Conservation (phyloP, 1,140 invertebrate species). For the Cydia pomonella region DNA sequence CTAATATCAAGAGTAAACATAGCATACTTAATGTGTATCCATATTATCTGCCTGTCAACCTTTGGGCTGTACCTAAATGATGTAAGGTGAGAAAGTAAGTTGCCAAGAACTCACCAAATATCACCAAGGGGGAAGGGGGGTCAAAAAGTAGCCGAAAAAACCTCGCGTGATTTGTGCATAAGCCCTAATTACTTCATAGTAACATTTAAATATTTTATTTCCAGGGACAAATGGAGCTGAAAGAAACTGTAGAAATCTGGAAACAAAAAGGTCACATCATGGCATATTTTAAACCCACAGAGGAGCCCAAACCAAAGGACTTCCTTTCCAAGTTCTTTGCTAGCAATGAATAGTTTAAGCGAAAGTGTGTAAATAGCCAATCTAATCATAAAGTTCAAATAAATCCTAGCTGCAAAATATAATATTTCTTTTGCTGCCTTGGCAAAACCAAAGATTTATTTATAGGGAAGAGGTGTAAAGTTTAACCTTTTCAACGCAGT, state of each 20-base stretch:
- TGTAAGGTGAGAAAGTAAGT: too few relatives aligned
- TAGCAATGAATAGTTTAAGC: slow-evolving; percentile 82
- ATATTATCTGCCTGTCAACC: too few relatives aligned
- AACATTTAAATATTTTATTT: slow-evolving; percentile 49
- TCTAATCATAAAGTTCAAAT: slow-evolving; percentile 22
- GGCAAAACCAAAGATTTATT: neutral
- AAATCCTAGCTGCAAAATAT: slow-evolving; percentile 18
- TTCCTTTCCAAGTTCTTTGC: slow-evolving; percentile 95
- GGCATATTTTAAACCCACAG: slow-evolving; percentile 92
- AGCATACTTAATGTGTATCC: too few relatives aligned
- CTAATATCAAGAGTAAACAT: neutral
- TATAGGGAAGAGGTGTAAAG: too few relatives aligned
- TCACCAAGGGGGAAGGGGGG: too few relatives aligned
- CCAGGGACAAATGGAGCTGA: slow-evolving; percentile 96
- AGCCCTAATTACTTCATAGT: too few relatives aligned
- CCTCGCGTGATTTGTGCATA: too few relatives aligned
- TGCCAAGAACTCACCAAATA: too few relatives aligned
- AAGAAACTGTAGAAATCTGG: slow-evolving; percentile 92
- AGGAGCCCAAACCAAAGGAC: slow-evolving; percentile 91
- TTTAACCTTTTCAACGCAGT: too few relatives aligned
- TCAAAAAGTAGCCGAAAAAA: too few relatives aligned
- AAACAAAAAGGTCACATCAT: slow-evolving; percentile 94
- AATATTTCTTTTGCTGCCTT: neutral
- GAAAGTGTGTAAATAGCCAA: slow-evolving; percentile 35
- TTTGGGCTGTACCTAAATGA: too few relatives aligned